Evolutionary conservation across 2,797 vertebrate species (phyloP).

Genomic region (Strix occidentalis): DNA sequence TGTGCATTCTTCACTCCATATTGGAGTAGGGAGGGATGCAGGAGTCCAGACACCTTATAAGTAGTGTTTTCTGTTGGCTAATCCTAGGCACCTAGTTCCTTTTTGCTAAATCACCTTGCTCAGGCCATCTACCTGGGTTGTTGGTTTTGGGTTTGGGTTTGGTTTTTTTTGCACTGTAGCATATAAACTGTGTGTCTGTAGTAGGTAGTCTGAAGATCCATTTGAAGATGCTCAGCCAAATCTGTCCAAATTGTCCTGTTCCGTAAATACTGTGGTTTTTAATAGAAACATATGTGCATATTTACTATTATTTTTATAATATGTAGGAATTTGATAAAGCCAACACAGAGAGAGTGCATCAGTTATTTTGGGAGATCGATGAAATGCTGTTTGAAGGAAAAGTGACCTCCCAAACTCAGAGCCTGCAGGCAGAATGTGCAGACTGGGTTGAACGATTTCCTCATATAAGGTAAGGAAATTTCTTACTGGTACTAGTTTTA

Average conservation of each 20-base stretch:
- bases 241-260: neutral
- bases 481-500: neutral
- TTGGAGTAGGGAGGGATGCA: neutral
- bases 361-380: slow-evolving; percentile 83
- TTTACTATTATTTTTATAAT: neutral
- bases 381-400: slow-evolving; percentile 86
- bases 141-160: too few species aligned
- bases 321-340: slow-evolving; percentile 83
- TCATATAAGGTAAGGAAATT: slow-evolving; percentile 79
- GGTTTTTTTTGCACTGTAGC: neutral
- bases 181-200: neutral
- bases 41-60: neutral
- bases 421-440: slow-evolving; percentile 77
- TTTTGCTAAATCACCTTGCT: neutral
- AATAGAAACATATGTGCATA: neutral
- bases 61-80: neutral
- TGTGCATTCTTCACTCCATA: accelerated
- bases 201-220: neutral
- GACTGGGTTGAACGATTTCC: slow-evolving; percentile 82
- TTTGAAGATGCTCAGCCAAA: neutral
- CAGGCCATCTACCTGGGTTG: neutral
- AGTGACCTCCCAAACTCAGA: slow-evolving; percentile 75
- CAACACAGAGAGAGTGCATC: slow-evolving; percentile 79
- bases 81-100: neutral
- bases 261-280: neutral